Evolutionary conservation across 2,113 vertebrate species (phyloP), one percentile per base, ranked within the genome.

Genomic region (Plotosus lineatus): DNA sequence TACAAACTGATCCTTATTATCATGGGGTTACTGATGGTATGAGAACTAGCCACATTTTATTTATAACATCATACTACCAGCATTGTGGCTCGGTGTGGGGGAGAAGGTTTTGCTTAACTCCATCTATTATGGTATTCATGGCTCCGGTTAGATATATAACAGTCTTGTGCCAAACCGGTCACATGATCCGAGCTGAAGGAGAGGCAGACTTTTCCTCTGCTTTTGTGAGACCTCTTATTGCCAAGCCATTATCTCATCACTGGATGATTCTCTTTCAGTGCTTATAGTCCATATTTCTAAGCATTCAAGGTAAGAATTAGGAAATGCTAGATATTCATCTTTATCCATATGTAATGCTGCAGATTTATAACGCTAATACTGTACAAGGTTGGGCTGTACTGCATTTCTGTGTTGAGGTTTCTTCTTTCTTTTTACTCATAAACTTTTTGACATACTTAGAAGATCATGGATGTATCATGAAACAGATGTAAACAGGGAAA

Each of bases 61-160:
- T 19, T 31, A 23, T 17, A 21, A 21, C 17, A 9, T 46, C 44
- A 40, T 31, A 26, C 12, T 38, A 26, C 63, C 38, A 40, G 14
- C 23, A 17, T 44, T 60, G 8, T 6, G 40, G 14, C 15, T 40
- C n/a, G 60, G 2, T 26, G 31, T 26, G 6, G 23, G 31, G 15
- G 33, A 79, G 50, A 60, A 26, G 31, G 19, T 7, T 42, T 23
- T 40, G 44, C 82, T 61, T 85, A 42, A 82, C 42, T 82, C 58
- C 44, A 74, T 17, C 23, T 75, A 75, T 81, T 88, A 80, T 28
- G 8, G 48, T 46, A 69, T 82, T 15, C 50, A 42, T 53, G 7
- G 31, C 38, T 28, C 77, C 36, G 60, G 55, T 87, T 82, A 86
- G 31, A 76, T 78, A 46, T 78, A 46, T 80, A 42, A 38, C 76